A percentile compares a stretch with the other conserved stretches of the same genome.
Evolutionary conservation across 2,113 vertebrate species (phyloP).

Genomic region (Pomatostomus ruficeps): DNA sequence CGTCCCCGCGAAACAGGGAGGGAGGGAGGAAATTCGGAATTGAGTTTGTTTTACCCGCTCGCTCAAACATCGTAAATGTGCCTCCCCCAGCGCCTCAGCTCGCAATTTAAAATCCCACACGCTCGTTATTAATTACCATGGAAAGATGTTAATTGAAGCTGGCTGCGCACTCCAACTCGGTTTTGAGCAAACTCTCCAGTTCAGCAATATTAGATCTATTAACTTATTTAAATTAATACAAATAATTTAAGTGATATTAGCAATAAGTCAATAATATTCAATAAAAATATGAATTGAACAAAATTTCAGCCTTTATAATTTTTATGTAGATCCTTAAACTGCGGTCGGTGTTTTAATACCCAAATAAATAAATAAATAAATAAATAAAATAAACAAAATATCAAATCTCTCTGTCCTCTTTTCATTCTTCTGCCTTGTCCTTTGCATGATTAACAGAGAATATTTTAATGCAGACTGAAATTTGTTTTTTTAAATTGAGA

Average conservation of each 20-base stretch:
- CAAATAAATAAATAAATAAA: too few relatives aligned
- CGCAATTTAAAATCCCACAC: neutral
- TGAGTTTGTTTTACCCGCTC: too few relatives aligned
- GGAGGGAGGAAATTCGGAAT: too few relatives aligned
- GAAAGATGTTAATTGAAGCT: neutral
- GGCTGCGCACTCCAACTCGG: neutral
- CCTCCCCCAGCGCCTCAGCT: neutral
- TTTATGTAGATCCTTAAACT: neutral
- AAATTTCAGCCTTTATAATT: neutral
- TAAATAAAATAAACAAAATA: too few relatives aligned
- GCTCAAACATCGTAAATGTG: accelerated
- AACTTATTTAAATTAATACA: neutral
- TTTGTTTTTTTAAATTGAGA: neutral
- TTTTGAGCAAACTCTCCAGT: neutral
- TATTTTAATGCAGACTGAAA: accelerated
- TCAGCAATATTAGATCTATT: neutral
- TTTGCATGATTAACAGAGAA: neutral
- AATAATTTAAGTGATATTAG: neutral
- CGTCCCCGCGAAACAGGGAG: too few relatives aligned
- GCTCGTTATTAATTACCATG: neutral
- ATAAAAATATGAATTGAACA: too few relatives aligned
- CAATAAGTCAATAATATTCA: neutral
- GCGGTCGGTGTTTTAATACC: neutral
- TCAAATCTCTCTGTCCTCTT: neutral
- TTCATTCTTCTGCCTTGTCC: neutral